phyloP scores from a whole-genome alignment of 2,797 vertebrate genomes.

The Knipowitschia caucasica region DNA sequence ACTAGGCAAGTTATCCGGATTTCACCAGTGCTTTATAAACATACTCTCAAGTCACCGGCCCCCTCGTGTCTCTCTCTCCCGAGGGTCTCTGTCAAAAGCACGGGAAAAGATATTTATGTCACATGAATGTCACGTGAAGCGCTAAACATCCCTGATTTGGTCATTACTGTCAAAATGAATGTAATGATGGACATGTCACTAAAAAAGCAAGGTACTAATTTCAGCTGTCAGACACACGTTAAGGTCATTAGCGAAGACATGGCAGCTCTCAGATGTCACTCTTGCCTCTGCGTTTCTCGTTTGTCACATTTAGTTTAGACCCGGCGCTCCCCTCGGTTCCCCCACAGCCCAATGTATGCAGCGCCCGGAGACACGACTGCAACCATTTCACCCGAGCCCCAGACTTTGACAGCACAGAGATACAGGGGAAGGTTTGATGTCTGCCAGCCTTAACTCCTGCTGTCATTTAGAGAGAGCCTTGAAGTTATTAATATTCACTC shows the following conservation, averaged over 20 bases:
- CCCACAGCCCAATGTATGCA: slow-evolving; percentile 37
- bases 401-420: slow-evolving; percentile 52
- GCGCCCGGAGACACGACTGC: slow-evolving; percentile 48
- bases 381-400: slow-evolving; percentile 48
- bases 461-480: slow-evolving; percentile 44
- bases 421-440: slow-evolving; percentile 46
- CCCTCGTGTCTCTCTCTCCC: no score
- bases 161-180: slow-evolving; percentile 45
- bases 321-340: slow-evolving; percentile 29
- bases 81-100: no score
- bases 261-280: slow-evolving; percentile 46
- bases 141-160: slow-evolving; percentile 32
- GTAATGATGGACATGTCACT: slow-evolving; percentile 62
- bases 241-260: slow-evolving; percentile 67
- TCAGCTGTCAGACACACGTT: slow-evolving; percentile 65
- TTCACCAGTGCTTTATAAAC: no score
- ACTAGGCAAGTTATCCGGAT: no score
- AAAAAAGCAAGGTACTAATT: slow-evolving; percentile 62
- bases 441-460: slow-evolving; percentile 43
- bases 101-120: neutral
- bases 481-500: slow-evolving; percentile 35
- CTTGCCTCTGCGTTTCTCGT: slow-evolving; percentile 58
- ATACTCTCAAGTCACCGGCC: no score
- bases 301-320: slow-evolving; percentile 67
- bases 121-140: neutral